Base-by-base conservation (phyloP, 2,797 vertebrate genomes). In the Perodicticus potto region DNA sequence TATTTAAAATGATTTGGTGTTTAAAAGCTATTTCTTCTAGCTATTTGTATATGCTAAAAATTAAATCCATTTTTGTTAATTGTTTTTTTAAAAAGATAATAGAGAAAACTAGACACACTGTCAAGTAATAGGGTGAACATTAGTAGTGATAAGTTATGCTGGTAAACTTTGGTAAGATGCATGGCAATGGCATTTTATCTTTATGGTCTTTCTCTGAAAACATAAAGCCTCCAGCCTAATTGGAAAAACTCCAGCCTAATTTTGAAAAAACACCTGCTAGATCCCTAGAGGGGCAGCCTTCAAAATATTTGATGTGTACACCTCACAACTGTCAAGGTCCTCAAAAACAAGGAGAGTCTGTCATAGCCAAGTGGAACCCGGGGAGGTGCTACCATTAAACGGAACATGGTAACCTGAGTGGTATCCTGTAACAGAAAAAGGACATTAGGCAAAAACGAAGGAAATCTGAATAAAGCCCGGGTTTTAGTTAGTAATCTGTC, bases 21-120 rank as follows among this genome's bases (percentile, higher is more conserved):
- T 72, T 88, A 69, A 93, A 82, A 77, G 20, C 10, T 72, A 17
- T 80, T 84, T 12, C 13, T 89, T 93, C 85, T 59, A 91, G 32
- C 40, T 86, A 32, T 63, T 72, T 49, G 7, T 73, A 55, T 81
- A 34, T 72, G 57, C 43, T 90, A 86, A 92, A 59, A 63, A 86
- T 84, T 57, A 73, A 92, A 34, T 65, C 55, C 12, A 40, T 65
- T 82, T 93, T 73, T 83, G 45, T 55, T 80, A 7, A 19, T 82
- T 91, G 11, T 73, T 87, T 55, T 84, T 14, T 37, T 16, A 27
- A 55, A 49, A 65, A 27, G 43, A 27, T 5, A 14, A 5, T 45
- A 69, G 57, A 43, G 11, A 59, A 89, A 49, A 40, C n/a, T 45
- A 69, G 29, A 45, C 17, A 43, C 5, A 9, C 14, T 27, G 34